phyloP scores from a whole-genome alignment of 2,113 vertebrate genomes.

The Laterallus jamaicensis region DNA sequence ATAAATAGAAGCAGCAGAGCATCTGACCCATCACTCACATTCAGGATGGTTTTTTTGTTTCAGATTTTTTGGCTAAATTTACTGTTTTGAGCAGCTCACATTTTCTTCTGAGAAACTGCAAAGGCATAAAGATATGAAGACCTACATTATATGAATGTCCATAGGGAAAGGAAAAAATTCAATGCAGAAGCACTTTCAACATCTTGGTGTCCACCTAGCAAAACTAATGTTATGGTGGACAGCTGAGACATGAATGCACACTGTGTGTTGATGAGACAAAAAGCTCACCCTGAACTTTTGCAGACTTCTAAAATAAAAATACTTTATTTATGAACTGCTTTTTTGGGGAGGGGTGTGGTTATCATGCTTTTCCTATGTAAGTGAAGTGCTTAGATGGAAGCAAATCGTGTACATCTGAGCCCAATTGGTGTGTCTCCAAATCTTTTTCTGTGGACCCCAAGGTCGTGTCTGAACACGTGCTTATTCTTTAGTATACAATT shows the following conservation, averaged over 20 bases:
- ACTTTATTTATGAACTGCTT: background rate
- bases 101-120: background rate
- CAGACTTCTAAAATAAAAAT: background rate
- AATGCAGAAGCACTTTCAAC: background rate
- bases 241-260: background rate
- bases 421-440: background rate
- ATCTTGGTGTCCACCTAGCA: background rate
- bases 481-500: background rate
- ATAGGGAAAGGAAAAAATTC: background rate
- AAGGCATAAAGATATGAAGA: background rate
- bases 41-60: background rate
- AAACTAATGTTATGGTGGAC: background rate
- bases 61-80: background rate
- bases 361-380: background rate
- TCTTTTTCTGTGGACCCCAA: background rate
- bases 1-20: background rate
- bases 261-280: background rate
- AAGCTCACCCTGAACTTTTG: background rate
- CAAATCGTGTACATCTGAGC: background rate
- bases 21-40: background rate
- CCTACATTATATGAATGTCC: background rate
- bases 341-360: background rate
- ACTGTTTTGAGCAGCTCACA: background rate
- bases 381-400: background rate
- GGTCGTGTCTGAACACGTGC: background rate